Base-by-base conservation (phyloP, 2,797 vertebrate species). In the Botia kubotai region DNA sequence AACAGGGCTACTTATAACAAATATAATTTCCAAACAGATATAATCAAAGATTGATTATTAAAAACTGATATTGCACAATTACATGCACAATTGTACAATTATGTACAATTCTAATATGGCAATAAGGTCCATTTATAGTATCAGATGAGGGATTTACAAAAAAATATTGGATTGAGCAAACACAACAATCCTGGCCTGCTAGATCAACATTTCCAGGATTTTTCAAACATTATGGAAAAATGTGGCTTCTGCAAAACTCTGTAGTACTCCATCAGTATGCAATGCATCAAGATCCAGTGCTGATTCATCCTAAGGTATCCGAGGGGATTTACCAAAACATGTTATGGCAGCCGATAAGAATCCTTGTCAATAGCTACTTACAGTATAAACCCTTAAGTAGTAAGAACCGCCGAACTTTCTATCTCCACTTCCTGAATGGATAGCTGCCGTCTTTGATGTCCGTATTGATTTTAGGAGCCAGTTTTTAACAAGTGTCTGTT, bases 371-470 rank as follows among this genome's bases (percentile, higher is more conserved):
- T 84, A 82, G 29, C 77, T 77, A 48, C 50, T 72, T 72, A 72
- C 70, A 69, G 52, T 68, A 13, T 50, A 86, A 80, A 80, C 65
- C 65, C 70, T 77, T 58, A 82, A 71, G 67, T 67, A 72, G 63
- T 80, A 43, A 84, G 52, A 66, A 67, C 57, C 62, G 73, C 66
- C 82, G 50, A 82, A 82, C 69, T 67, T 82, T 86, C 78, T 75
- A 36, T 79, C 76, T 80, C n/a, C 88, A 89, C 85, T 87, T 87
- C 85, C 87, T 83, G 84, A 92, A 93, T 89, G 89, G 89, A 91
- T 91, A 90, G 86, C 87, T 90, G 90, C 92, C 88, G 90, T 87
- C 85, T 92, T 90, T 90, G 89, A 93, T 92, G 90, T 88, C 68
- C n/a, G 82, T 88, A 93, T 93, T 91, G 93, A 94, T 93, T 90